These are phyloP conservation scores for Schrankia costaestrigalis DNA, from an alignment of 2,888 invertebrate species.

Conservation along the genomic window DNA sequence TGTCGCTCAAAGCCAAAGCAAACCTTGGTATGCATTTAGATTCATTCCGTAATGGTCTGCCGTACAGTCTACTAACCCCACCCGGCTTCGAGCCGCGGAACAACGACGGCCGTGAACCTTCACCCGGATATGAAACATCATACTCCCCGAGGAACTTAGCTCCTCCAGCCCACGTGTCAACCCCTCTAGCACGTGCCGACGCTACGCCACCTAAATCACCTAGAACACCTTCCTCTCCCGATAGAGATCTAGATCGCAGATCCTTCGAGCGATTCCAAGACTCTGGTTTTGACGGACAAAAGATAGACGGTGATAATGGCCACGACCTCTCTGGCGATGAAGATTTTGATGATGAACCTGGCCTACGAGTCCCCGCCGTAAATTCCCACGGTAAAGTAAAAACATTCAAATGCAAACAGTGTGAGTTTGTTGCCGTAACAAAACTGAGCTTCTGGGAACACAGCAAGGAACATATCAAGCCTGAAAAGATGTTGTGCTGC, in stretches of 20 bases:
- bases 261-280: constrained; percentile 70
- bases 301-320: constrained; percentile 65
- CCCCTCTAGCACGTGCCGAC: constrained; percentile 57
- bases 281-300: constrained; percentile 74
- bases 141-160: constrained; percentile 59
- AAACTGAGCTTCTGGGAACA: constrained; percentile 98
- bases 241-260: constrained; percentile 54
- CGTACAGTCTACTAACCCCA: constrained; percentile 82
- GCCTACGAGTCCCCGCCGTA: constrained; percentile 82
- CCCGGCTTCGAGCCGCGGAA: constrained; percentile 75
- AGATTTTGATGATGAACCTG: constrained; percentile 81
- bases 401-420: constrained; percentile 95
- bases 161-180: constrained; percentile 60
- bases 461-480: constrained; percentile 93
- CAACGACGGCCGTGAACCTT: constrained; percentile 55
- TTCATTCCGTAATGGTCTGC: constrained; percentile 65
- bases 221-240: constrained; percentile 58
- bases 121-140: constrained; percentile 55
- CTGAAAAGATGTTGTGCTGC: constrained; percentile 94
- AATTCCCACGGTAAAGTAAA: constrained; percentile 92
- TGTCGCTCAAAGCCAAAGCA: constrained; percentile 67
- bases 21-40: constrained; percentile 70
- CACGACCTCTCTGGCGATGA: constrained; percentile 74
- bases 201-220: constrained; percentile 73
- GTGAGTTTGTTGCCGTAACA: constrained; percentile 90